Evolutionary conservation across 2,888 invertebrate genomes (phyloP), one percentile per base, ranked within the genome.

Genomic region (Drosophila fungiperda): DNA sequence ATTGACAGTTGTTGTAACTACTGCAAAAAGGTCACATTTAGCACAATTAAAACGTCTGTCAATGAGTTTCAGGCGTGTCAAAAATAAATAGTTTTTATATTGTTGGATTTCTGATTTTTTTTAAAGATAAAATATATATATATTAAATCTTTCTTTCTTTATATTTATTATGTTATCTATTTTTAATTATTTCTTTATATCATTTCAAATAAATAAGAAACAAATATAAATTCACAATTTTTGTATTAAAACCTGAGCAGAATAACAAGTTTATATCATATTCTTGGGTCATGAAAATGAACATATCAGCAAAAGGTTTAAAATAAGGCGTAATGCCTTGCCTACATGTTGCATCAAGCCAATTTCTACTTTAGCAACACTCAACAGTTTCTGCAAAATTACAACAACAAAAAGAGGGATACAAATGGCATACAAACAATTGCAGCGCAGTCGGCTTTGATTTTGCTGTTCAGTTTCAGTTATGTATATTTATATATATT

Each of bases 391-490:
- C 3, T 65, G 76, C 50, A 73, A 73, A 64, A 79, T 72, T 71
- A 75, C 73, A 66, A 62, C 23, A 23, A 63, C 68, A 63, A 35
- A 32, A 17, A 8, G 2, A 40, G 1, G 12, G 0, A 50, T 52
- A 62, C 54, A 15, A 50, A 17, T 15, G 4, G 17, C 33, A 55
- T 36, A 68, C 49, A 45, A 15, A 60, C 42, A 52, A 55, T 59
- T 81, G 82, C 78, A 87, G 64, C 73, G 71, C 73, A 78, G 71
- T 86, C 75, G 83, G 80, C 82, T 77, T 83, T 86, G 88, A 88
- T 88, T 88, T 86, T 76, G 86, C 71, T 88, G 86, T 71, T 77
- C 86, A 81, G 73, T 82, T 87, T 78, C 77, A 77, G 77, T 73
- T 78, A 55, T 62, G 45, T 66, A 20, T 61, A 20, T 11, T 9